A percentile compares a stretch with the other conserved stretches of the same genome.
Evolutionary conservation across 1,140 invertebrate species (phyloP).

Genomic region (Zeugodacus cucurbitae): DNA sequence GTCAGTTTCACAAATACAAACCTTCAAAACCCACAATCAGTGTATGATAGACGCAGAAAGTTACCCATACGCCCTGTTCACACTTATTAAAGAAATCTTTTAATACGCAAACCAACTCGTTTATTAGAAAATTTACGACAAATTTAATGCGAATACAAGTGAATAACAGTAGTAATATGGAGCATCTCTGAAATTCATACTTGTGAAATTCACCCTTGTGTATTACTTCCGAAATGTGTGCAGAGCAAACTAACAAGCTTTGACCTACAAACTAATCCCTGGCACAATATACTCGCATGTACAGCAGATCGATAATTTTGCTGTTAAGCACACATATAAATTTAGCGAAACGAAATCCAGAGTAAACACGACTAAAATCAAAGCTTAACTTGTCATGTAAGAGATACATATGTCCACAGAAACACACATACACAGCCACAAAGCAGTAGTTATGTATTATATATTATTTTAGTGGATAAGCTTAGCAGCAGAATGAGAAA

Average conservation of each 20-base stretch:
- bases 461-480: neutral
- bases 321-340: neutral
- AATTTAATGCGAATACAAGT: too few relatives aligned
- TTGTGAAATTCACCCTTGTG: too few relatives aligned
- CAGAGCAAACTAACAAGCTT: neutral
- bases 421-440: neutral
- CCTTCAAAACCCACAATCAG: too few relatives aligned
- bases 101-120: too few relatives aligned
- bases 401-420: neutral
- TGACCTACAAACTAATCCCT: neutral
- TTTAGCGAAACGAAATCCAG: neutral
- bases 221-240: too few relatives aligned
- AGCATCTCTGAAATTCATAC: too few relatives aligned
- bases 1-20: too few relatives aligned
- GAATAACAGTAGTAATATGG: too few relatives aligned
- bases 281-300: neutral
- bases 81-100: too few relatives aligned
- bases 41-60: too few relatives aligned
- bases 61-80: too few relatives aligned
- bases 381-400: slow-evolving; percentile 10
- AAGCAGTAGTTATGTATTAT: neutral
- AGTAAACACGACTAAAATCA: slow-evolving; percentile 22
- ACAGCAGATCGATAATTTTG: neutral
- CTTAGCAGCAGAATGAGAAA: neutral
- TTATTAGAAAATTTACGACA: too few relatives aligned